A percentile compares a stretch with the other conserved stretches of the same genome.
Conservation (phyloP, 2,797 vertebrate genomes). For the Furcifer pardalis region DNA sequence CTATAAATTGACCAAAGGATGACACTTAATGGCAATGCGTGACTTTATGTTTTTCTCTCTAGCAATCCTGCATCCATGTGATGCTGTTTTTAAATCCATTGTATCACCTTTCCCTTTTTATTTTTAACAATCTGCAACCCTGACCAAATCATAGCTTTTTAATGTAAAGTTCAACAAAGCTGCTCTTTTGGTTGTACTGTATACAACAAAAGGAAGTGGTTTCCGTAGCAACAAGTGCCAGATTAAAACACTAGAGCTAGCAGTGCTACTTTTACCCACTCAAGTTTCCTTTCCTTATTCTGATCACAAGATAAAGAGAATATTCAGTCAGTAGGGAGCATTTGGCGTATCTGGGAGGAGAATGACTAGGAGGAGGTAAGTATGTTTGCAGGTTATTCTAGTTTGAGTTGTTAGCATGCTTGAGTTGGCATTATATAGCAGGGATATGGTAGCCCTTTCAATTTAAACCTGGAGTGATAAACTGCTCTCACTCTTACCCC, state of each 20-base stretch:
- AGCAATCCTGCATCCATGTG: conserved; percentile 13
- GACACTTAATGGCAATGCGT: neutral
- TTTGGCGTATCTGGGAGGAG: conserved; percentile 18
- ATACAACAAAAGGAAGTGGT: conserved; percentile 22
- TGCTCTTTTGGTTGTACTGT: conserved; percentile 19
- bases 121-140: neutral
- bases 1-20: neutral
- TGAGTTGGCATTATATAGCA: neutral
- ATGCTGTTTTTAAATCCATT: neutral
- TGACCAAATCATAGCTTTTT: neutral
- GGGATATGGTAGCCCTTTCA: neutral
- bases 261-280: neutral
- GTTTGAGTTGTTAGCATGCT: neutral
- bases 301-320: conserved; percentile 26
- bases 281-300: conserved; percentile 27
- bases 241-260: conserved; percentile 37
- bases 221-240: conserved; percentile 46
- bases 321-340: conserved; percentile 16
- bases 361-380: conserved; percentile 34
- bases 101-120: neutral
- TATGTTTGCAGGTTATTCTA: neutral
- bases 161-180: conserved; percentile 26
- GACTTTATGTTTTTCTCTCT: neutral
- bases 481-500: conserved; percentile 14
- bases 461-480: neutral